A percentile compares a stretch with the other conserved stretches of the same genome.
Conservation (phyloP, 2,797 vertebrate species). For the Tapera naevia region DNA sequence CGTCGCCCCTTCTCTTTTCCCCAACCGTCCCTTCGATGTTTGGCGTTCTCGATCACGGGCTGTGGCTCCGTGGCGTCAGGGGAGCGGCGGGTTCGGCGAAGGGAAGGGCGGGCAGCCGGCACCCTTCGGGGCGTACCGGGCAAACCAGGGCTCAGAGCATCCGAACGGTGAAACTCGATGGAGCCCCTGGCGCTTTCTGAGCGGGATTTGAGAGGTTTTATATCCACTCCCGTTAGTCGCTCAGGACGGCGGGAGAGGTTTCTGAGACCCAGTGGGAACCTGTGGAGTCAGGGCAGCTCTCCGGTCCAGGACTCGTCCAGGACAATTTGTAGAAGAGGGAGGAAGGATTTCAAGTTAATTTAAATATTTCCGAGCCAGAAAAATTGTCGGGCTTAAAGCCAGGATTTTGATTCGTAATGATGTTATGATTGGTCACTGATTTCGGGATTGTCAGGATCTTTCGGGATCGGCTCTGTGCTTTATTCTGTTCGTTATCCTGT, state of each 20-base stretch:
- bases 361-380: not conserved
- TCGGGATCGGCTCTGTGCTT: accelerated
- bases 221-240: not conserved
- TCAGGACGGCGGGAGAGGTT: not conserved
- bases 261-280: not conserved
- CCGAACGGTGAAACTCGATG: not conserved
- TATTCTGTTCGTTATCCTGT: not conserved
- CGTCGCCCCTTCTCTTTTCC: too few relatives aligned
- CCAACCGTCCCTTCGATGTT: not conserved
- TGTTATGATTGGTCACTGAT: not conserved
- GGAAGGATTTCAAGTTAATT: not conserved
- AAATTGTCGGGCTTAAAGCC: not conserved
- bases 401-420: not conserved
- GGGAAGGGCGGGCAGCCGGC: not conserved
- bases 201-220: accelerated
- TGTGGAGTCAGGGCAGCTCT: not conserved
- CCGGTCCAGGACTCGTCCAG: too few relatives aligned
- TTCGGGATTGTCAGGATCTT: not conserved
- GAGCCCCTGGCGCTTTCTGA: not conserved
- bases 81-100: too few relatives aligned
- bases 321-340: not conserved
- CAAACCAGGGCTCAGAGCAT: too few relatives aligned
- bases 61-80: too few relatives aligned
- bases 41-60: not conserved
- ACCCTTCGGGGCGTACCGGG: not conserved